Percentiles rank a stretch among this genome's conserved stretches.
Evolutionary conservation across 2,888 invertebrate genomes (phyloP).

Genomic region (Leptopterna dolabrata): DNA sequence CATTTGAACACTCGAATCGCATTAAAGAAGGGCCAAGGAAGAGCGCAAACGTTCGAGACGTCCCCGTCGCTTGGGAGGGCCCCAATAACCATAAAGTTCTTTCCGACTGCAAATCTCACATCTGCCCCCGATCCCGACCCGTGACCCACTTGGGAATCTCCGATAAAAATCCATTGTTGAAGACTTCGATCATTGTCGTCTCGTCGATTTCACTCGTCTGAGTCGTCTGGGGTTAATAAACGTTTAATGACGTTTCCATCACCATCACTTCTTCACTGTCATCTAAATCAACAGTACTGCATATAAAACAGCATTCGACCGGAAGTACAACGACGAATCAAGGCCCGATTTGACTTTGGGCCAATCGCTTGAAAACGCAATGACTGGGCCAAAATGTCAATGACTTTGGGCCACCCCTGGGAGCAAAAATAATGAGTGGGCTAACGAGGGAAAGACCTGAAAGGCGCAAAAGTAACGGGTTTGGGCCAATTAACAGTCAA

Average conservation of each 20-base stretch:
- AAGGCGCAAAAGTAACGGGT: no score
- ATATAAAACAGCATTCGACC: no score
- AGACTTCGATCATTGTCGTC: not conserved
- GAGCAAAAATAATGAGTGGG: no score
- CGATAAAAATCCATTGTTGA: not conserved
- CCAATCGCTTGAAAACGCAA: no score
- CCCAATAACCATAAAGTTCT: not conserved
- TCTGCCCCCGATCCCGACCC: not conserved
- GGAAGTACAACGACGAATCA: no score
- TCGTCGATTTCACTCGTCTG: not conserved
- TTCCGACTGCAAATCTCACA: not conserved
- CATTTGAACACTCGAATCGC: not conserved
- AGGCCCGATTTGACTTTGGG: no score
- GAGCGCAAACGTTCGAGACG: not conserved
- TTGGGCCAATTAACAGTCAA: no score
- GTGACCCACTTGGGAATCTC: not conserved
- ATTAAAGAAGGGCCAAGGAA: not conserved
- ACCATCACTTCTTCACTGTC: no score
- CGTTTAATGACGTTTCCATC: not conserved
- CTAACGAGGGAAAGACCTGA: no score
- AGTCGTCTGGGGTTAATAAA: not conserved
- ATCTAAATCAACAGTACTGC: no score
- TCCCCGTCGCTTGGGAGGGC: not conserved
- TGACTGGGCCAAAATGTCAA: no score
- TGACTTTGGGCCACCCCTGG: no score